Evolutionary conservation across 2,797 vertebrate genomes (phyloP), one percentile per base, ranked within the genome.

Genomic region (Falco peregrinus): DNA sequence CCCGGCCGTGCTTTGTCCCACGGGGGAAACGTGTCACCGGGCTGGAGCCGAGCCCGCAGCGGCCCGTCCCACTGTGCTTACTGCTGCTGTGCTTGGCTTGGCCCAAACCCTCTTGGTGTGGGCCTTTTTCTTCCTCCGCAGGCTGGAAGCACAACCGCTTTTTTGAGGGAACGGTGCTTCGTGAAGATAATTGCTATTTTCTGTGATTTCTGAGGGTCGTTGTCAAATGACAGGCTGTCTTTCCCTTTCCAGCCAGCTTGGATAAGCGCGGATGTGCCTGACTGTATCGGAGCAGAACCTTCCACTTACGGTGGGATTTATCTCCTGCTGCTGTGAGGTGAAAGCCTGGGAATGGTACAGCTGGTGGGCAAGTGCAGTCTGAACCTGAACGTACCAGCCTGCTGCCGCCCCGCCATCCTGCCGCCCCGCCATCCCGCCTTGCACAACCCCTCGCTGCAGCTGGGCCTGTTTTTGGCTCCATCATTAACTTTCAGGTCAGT

Each of bases 401-500:
- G 47, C 60, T 22, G 59, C 21, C 29, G 17, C 3, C 37, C 37
- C 37, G 37, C 24, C 9, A 9, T 35, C 43, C 43, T 2, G 1
- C 29, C 5, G n/a, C 47, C 20, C 22, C 31, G 18, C 29, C 2
- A 3, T 5, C 22, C 29, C 3, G 18, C 73, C n/a, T 29, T 29
- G 7, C 0, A 0, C 26, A 37, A 1, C 51, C 29, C 50, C 2
- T 1, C 26, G 17, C 16, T 9, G 33, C 16, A 3, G 1, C 64
- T 11, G 29, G 22, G 45, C 17, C 10, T 45, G 7, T 6, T 41
- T 65, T 57, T 35, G 18, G 21, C 67, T 63, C 61, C 51, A 1
- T 43, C 39, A 11, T n/a, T 56, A 29, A 6, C 47, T 77, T 83
- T 21, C 51, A 29, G 12, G 35, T 67, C 51, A n/a, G 3, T 35